Percentiles rank a stretch among this genome's conserved stretches.
These are phyloP conservation scores for Drosophila parabipectinata DNA, from an alignment of 1,140 invertebrate species.

Conservation along the genomic window DNA sequence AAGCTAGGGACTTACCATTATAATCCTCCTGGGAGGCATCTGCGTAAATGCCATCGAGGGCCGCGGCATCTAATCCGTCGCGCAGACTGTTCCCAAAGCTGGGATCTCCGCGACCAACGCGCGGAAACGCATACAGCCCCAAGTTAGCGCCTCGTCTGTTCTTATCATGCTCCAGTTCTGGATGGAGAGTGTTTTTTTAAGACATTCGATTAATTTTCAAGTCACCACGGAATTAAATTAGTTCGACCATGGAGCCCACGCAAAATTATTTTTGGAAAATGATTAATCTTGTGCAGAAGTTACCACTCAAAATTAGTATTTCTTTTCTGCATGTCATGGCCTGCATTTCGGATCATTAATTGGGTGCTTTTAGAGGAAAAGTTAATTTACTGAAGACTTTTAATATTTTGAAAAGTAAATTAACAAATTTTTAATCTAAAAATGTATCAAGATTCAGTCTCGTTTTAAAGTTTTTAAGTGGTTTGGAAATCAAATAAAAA, in stretches of 20 bases:
- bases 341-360: neutral
- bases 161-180: conserved; percentile 72
- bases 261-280: neutral
- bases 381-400: neutral
- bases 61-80: conserved; percentile 57
- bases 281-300: neutral
- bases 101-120: conserved; percentile 85
- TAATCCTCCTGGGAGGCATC: conserved; percentile 75
- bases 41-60: conserved; percentile 60
- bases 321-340: neutral
- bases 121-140: conserved; percentile 86
- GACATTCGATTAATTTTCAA: neutral
- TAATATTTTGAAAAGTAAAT: too few species aligned
- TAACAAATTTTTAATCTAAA: too few species aligned
- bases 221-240: conserved; percentile 4
- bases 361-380: neutral
- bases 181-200: conserved; percentile 1
- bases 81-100: conserved; percentile 71
- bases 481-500: too few species aligned
- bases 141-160: conserved; percentile 83
- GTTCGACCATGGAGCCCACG: neutral
- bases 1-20: conserved; percentile 55
- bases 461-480: too few species aligned
- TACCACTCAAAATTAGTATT: neutral
- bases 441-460: too few species aligned